Evolutionary conservation across 2,113 vertebrate species (phyloP).

Genomic region (Dipodomys stephensi): DNA sequence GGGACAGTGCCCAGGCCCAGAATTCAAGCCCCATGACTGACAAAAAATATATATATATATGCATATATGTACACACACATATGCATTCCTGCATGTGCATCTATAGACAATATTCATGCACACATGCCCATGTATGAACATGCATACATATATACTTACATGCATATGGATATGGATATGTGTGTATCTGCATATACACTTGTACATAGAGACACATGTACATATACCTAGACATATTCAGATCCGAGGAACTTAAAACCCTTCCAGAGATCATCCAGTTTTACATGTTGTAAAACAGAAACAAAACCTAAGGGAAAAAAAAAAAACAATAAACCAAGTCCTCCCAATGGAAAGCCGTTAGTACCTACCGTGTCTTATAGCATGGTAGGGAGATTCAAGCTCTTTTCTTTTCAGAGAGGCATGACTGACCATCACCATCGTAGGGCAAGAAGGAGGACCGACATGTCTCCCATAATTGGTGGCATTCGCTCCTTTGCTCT

Average conservation of each 20-base stretch:
- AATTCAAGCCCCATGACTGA: too few relatives aligned
- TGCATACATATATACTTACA: too few relatives aligned
- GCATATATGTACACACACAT: too few relatives aligned
- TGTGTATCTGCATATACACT: too few relatives aligned
- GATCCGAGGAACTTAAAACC: neutral
- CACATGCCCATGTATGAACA: too few relatives aligned
- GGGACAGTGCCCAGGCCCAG: too few relatives aligned
- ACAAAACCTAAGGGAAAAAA: slow-evolving; percentile 31
- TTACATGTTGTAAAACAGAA: slow-evolving; percentile 29
- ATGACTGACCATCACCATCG: neutral
- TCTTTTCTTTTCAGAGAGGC: neutral
- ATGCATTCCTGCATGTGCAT: too few relatives aligned
- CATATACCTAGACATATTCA: too few relatives aligned
- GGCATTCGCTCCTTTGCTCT: neutral
- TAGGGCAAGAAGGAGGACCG: neutral
- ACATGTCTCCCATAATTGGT: neutral
- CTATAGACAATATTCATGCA: too few relatives aligned
- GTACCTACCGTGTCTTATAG: neutral
- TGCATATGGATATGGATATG: too few relatives aligned
- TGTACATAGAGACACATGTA: too few relatives aligned
- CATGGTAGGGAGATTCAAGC: neutral
- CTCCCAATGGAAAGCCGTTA: neutral
- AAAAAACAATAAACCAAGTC: neutral
- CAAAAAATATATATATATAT: too few relatives aligned
- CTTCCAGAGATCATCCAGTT: slow-evolving; percentile 7